Evolutionary conservation across 2,888 invertebrate genomes (phyloP), one percentile per base, ranked within the genome.

Genomic region (Lithophane leautieri): DNA sequence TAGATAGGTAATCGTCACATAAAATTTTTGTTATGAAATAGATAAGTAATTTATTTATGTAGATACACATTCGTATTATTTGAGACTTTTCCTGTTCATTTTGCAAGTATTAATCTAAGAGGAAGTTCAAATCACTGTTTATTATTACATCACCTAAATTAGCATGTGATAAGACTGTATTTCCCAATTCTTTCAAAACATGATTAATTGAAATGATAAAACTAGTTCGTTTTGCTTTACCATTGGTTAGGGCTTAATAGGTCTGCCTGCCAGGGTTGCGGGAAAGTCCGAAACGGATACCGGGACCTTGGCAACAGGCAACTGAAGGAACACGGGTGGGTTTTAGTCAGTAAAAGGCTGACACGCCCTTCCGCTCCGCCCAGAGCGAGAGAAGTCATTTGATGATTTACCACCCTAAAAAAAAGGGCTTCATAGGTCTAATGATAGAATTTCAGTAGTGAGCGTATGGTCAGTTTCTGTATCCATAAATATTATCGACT

Each of bases 61-160:
- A 12, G 1, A 0, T n/a, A 34, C 6, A 14, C 1, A 22, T 19
- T 22, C 3, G 14, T 62, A 16, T 63, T 63, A 62, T 78, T 67
- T n/a, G 9, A 22, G 1, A 78, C n/a, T 77, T 78, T 70, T 77
- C 62, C 61, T 77, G 76, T 70, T 78, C 8, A 16, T 42, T 50
- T 50, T 50, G 61, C 56, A 12, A 25, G 11, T 25, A 28, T 52
- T 61, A 34, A 50, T 68, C 60, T 77, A 58, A 28, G 50, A 58
- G 60, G 76, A 76, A 77, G n/a, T 76, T 28, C 3, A 4, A 22
- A 11, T 11, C 8, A 14, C 25, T n/a, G 14, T 76, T 66, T 8
- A n/a, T 28, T 25, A 4, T 47, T 28, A 19, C 56, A 56, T 76
- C 19, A 54, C 7, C 0, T 40, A 25, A 50, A 16, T 25, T 14